Base-by-base conservation (phyloP, 2,888 invertebrate species). In the Chelonus formosanus region DNA sequence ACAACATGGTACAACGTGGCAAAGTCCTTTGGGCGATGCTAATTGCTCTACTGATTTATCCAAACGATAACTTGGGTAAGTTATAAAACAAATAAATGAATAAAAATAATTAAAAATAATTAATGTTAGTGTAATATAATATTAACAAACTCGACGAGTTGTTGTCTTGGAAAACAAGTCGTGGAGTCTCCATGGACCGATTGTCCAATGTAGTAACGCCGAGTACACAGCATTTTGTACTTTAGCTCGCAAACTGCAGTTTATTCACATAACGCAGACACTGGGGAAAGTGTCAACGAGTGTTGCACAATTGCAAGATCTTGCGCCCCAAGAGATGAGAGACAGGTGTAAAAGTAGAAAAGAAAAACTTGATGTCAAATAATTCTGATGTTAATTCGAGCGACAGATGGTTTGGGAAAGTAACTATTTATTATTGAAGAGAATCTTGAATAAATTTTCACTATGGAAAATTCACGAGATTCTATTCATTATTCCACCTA, bases 1-100 rank as follows among this genome's bases (percentile, higher is more conserved):
- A 64, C 78, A 81, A 78, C 76, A 84, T 83, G 83, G 79, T 83
- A 74, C 77, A 80, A 77, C 76, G 80, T 71, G 78, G 78, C 73
- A 80, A 74, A 74, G 72, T 75, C 59, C 75, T 81, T 66, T 73
- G 82, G 70, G 75, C 76, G 70, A 75, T 82, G 71, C 74, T 81
- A 73, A 72, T 82, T 70, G 77, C 80, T 69, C 75, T 84, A 35
- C 72, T 83, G 63, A 80, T 80, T 71, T 83, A 82, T 71, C 80
- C 83, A 1, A 78, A 78, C 68, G 78, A 84, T 67, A 83, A 83
- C 75, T 80, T 83, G 59, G 81, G 84, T 83, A 67, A 79, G 83
- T 76, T 57, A 53, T 59, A 6, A 36, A 5, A 3, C 34, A 45
- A 44, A 5, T n/a, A 45, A 45, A 43, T 31, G 7, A 43, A 57